These are phyloP conservation scores for Fragum whitleyi DNA, from an alignment of 2,888 invertebrate species.

Conservation along the genomic window DNA sequence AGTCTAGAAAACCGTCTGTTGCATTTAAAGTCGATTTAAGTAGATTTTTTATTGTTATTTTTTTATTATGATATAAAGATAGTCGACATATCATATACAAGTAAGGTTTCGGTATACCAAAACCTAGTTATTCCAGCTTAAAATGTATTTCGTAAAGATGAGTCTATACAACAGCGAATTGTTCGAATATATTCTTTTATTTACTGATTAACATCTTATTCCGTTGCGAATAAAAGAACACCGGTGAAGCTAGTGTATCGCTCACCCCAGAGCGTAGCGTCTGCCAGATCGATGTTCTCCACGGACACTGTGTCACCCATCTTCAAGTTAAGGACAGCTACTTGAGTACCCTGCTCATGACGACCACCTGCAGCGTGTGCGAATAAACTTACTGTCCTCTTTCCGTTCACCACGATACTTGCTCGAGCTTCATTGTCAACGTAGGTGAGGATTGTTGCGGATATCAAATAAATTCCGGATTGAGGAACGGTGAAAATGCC, in stretches of 20 bases:
- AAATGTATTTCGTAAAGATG: no score
- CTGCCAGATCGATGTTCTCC: background rate
- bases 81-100: no score
- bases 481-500: constrained; percentile 15
- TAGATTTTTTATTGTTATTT: no score
- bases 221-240: constrained; percentile 7
- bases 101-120: no score
- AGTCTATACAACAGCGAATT: no score
- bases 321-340: background rate
- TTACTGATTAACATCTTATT: background rate
- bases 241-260: constrained; percentile 31
- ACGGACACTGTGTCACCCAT: constrained; percentile 16
- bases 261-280: constrained; percentile 3
- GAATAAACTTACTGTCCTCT: constrained; percentile 6
- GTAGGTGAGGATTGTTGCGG: constrained; percentile 17
- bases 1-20: no score
- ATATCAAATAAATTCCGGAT: constrained; percentile 22
- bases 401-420: constrained; percentile 16
- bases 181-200: no score
- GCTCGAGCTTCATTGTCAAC: constrained; percentile 15
- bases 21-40: no score
- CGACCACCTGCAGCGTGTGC: background rate
- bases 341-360: constrained; percentile 22
- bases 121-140: no score
- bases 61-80: no score